Evolutionary conservation across 2,113 vertebrate species (phyloP), one percentile per base, ranked within the genome.

Genomic region (Pleuronectes platessa): DNA sequence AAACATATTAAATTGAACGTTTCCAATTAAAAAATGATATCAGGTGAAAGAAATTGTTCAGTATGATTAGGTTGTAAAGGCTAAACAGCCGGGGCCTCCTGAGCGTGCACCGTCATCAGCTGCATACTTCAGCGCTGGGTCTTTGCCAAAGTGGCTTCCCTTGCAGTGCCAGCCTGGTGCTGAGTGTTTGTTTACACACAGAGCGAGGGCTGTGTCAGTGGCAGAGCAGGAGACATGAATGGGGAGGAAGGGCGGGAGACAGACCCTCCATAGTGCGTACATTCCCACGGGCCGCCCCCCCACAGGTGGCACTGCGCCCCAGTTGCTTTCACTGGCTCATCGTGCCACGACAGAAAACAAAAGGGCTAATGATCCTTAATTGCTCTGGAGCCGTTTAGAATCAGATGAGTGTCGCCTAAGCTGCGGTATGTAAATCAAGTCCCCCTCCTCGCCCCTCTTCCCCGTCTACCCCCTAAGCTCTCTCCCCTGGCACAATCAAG

Each of bases 321-420:
- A 86, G 82, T 89, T 88, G 71, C 79, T 66, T 15, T 63, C 78
- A 78, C 79, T 81, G 79, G 82, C 70, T 71, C 79, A 84, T 71
- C 61, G 68, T 84, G 78, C 81, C 88, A 84, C 69, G 62, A 64
- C 68, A 83, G 87, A 90, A 93, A 95, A 94, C 92, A 95, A 94
- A 94, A 89, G 93, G 78, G 86, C 89, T 93, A 95, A 93, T 91
- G 91, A 94, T 89, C 91, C 92, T 91, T 94, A 95, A 95, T 95
- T 94, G 87, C 90, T 90, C 76, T 83, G 89, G 79, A 88, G 91
- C 92, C 90, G 84, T 93, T 94, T 94, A 90, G 91, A 92, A 94
- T 93, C 88, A 88, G 86, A 93, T 91, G 93, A 94, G 92, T 93
- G 88, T 93, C 84, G 88, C 86, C 90, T 92, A 80, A 93, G 89